Percentiles rank a stretch among this genome's conserved stretches.
Evolutionary conservation across 2,113 vertebrate species (phyloP).

Genomic region (Leptosomus discolor): DNA sequence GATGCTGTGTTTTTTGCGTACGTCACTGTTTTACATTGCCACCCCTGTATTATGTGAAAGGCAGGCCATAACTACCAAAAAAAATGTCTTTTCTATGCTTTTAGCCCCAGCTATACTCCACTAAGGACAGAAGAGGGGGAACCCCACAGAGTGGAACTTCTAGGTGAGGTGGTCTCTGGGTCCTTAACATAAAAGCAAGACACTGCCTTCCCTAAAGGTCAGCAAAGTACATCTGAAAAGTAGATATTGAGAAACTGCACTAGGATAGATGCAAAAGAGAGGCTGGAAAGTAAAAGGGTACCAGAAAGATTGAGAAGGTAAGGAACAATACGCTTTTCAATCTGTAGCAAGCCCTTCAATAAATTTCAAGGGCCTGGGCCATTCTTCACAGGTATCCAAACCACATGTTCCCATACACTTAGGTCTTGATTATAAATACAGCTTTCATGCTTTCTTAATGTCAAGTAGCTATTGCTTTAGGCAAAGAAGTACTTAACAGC

Average conservation of each 20-base stretch:
- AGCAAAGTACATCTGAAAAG: background rate
- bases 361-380: background rate
- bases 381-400: background rate
- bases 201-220: background rate
- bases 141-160: background rate
- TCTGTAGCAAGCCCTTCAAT: background rate
- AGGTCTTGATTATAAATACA: conserved; percentile 1
- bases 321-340: background rate
- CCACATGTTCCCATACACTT: background rate
- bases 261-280: background rate
- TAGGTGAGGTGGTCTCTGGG: rapidly evolving
- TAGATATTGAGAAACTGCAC: background rate
- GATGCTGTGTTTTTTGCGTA: background rate
- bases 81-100: background rate
- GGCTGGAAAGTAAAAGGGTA: background rate
- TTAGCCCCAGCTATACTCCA: background rate
- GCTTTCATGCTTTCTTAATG: background rate
- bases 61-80: background rate
- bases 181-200: background rate
- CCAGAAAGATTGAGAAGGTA: background rate
- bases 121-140: background rate
- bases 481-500: background rate
- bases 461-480: background rate
- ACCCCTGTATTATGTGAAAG: background rate
- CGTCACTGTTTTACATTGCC: background rate